Conservation (phyloP, 1,140 invertebrate genomes). For the Drosophila pseudoananassae region DNA sequence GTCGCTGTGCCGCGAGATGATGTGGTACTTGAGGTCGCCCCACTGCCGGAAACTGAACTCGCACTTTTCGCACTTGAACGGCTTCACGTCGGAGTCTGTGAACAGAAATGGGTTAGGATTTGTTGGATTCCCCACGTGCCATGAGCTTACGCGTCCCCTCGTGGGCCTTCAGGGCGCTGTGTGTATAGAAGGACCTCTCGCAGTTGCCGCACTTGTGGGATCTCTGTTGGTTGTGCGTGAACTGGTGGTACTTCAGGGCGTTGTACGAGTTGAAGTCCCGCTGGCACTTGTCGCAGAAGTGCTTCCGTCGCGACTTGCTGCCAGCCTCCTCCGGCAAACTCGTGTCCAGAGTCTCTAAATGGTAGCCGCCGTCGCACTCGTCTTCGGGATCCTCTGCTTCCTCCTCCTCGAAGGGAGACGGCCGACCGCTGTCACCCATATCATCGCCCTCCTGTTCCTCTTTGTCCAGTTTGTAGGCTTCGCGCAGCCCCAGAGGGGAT, state of each 20-base stretch:
- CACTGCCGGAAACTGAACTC: constrained; percentile 92
- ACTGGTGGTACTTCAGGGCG: constrained; percentile 92
- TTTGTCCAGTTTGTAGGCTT: constrained; percentile 55
- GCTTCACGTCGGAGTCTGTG: constrained; percentile 90
- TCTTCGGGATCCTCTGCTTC: constrained; percentile 31
- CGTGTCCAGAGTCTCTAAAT: constrained; percentile 20
- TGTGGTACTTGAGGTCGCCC: constrained; percentile 96
- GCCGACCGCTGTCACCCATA: constrained; percentile 11
- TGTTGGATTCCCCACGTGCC: background rate
- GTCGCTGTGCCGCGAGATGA: constrained; percentile 91
- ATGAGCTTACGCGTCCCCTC: constrained; percentile 85
- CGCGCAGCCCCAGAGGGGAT: constrained; percentile 47
- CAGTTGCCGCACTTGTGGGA: constrained; percentile 93
- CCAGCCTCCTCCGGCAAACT: constrained; percentile 14
- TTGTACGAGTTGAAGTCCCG: constrained; percentile 92
- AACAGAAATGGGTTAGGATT: background rate
- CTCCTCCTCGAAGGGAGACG: constrained; percentile 32
- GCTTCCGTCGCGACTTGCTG: constrained; percentile 47
- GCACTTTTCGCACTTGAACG: constrained; percentile 91
- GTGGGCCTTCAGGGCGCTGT: constrained; percentile 91
- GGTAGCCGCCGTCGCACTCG: constrained; percentile 31
- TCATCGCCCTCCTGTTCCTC: constrained; percentile 37
- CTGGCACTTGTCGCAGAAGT: constrained; percentile 87
- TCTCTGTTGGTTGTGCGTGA: constrained; percentile 90
- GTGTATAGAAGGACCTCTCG: constrained; percentile 89